Evolutionary conservation across 2,797 vertebrate genomes (phyloP), one percentile per base, ranked within the genome.

Genomic region (Alfaro cultratus): DNA sequence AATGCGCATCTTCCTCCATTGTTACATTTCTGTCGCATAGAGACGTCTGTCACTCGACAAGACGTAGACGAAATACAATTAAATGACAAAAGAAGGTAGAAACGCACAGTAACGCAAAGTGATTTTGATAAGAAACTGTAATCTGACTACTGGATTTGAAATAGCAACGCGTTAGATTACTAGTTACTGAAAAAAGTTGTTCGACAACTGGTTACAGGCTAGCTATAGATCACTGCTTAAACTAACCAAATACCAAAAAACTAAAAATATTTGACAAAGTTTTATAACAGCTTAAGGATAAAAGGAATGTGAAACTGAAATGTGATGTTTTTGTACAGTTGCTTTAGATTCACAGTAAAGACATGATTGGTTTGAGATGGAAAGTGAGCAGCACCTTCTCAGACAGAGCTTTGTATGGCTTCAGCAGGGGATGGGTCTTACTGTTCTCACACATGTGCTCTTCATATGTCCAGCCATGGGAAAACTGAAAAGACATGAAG

Each of bases 401-500:
- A 85, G 97, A 95, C 7, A 99, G 92, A 39, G 96, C 89, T 87
- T 99, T 99, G 94, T 97, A 99, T 41, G 97, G 96, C 83, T 99
- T 99, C 91, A 99, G 96, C 85, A 98, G 94, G 18, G 97, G 95
- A 51, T 99, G 97, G 80, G 94, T 95, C 93, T 97, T 99, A 82
- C 96, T 95, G 57, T 96, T 95, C 60, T 99, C 97, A 91, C 97
- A 98, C 68, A 95, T 92, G 10, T 95, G 96, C 79, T 99, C 98
- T 75, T 97, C 97, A 70, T 97, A 96, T 2, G 96, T 97, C 98
- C 98, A 99, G 79, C 97, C 97, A 76, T 88, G 96, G 29, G 97
- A 96, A 94, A 99, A 97, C 98, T 99, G 82, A 80, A 92, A 75
- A 89, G 34, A 85, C 21, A 89, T 0, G 68, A 16, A 84, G 0